These are phyloP conservation scores for Heliconius eleuchia DNA, from an alignment of 1,140 invertebrate species.

Conservation along the genomic window DNA sequence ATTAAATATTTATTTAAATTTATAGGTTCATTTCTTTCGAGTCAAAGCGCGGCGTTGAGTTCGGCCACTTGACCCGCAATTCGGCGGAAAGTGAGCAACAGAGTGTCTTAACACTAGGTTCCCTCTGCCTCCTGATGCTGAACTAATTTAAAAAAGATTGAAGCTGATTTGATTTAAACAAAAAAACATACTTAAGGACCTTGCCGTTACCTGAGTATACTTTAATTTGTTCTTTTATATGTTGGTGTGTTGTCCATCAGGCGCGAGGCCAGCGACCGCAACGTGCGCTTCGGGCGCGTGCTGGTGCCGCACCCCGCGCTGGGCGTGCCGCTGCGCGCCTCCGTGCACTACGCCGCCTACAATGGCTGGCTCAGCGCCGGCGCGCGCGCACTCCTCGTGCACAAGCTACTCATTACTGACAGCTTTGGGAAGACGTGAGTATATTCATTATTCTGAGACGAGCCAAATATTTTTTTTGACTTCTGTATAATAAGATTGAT, in stretches of 20 bases:
- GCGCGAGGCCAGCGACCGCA: conserved; percentile 1
- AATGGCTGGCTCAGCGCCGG: conserved; percentile 96
- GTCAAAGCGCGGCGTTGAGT: no score
- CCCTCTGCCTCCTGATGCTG: no score
- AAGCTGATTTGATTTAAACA: no score
- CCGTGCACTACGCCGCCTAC: conserved; percentile 93
- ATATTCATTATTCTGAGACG: neutral
- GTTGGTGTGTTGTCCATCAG: neutral
- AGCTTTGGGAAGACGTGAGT: conserved; percentile 90
- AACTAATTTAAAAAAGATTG: no score
- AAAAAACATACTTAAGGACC: no score
- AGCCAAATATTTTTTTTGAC: no score
- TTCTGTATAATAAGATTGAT: no score
- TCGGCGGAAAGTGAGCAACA: no score
- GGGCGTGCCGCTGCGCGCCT: conserved; percentile 85
- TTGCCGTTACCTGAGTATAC: neutral
- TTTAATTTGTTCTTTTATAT: neutral
- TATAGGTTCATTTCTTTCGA: no score
- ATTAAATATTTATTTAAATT: no score
- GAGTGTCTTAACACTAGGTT: no score
- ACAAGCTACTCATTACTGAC: conserved; percentile 92
- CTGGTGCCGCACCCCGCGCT: conserved; percentile 94
- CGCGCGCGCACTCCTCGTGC: conserved; percentile 88
- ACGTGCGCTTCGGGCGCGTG: conserved; percentile 88
- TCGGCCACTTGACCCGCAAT: no score